These are phyloP conservation scores for Danio choprae DNA, from an alignment of 2,797 vertebrate species.

Conservation along the genomic window DNA sequence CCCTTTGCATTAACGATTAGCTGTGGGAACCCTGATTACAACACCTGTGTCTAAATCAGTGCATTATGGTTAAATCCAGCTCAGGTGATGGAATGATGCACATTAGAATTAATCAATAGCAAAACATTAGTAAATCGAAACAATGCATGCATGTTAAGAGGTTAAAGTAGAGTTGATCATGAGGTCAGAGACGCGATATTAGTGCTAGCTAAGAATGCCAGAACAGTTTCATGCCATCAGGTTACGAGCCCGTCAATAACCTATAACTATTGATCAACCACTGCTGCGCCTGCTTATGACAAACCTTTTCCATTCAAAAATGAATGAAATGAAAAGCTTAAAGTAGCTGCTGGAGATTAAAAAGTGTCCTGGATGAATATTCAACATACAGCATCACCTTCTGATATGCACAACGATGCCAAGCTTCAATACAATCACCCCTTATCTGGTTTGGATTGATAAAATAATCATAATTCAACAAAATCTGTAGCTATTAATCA, in stretches of 20 bases:
- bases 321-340: not conserved
- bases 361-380: not conserved
- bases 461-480: not conserved
- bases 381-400: not conserved
- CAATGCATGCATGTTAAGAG: slow-evolving; percentile 79
- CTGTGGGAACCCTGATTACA: slow-evolving; percentile 52
- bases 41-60: slow-evolving; percentile 42
- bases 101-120: slow-evolving; percentile 71
- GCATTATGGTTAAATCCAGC: slow-evolving; percentile 59
- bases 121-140: slow-evolving; percentile 76
- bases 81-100: slow-evolving; percentile 63
- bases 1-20: too few relatives aligned
- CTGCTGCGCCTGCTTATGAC: slow-evolving; percentile 10
- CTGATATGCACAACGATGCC: not conserved
- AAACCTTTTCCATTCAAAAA: not conserved
- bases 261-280: not conserved
- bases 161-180: slow-evolving; percentile 74
- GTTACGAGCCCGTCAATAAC: slow-evolving; percentile 61
- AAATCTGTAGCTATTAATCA: not conserved
- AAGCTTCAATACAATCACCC: not conserved
- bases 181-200: slow-evolving; percentile 79
- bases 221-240: slow-evolving; percentile 70
- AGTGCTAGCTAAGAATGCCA: slow-evolving; percentile 77
- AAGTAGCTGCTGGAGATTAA: slow-evolving; percentile 13
- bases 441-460: not conserved